These are phyloP conservation scores for Cephus pygmeus DNA, from an alignment of 2,888 invertebrate species.

Conservation along the genomic window DNA sequence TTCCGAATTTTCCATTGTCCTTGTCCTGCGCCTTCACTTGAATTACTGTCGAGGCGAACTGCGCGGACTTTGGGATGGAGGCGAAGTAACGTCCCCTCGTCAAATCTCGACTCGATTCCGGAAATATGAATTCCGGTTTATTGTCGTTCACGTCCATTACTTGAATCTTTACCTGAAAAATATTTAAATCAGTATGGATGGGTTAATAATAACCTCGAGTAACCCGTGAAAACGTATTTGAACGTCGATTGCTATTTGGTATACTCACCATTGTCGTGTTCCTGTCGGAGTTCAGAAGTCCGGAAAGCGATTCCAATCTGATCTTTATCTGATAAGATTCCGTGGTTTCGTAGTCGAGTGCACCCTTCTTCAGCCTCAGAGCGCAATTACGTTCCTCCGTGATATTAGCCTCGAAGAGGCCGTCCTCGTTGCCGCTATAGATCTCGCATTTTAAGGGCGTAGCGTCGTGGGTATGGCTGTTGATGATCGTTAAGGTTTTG, in stretches of 20 bases:
- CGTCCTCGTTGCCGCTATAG: constrained; percentile 80
- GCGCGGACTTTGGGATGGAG: constrained; percentile 79
- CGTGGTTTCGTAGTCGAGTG: constrained; percentile 83
- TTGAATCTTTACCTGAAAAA: constrained; percentile 76
- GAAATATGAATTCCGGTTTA: constrained; percentile 82
- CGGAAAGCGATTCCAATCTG: constrained; percentile 82
- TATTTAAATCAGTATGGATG: not conserved
- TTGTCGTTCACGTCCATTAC: constrained; percentile 93
- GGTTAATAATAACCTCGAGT: no score
- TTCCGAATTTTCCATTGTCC: constrained; percentile 86
- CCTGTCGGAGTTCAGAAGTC: constrained; percentile 81
- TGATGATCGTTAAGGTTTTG: constrained; percentile 79
- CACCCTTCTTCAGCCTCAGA: constrained; percentile 76
- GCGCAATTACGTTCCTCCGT: constrained; percentile 87
- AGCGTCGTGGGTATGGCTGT: constrained; percentile 75
- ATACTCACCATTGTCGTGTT: constrained; percentile 72
- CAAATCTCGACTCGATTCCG: constrained; percentile 68
- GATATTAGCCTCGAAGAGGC: constrained; percentile 78
- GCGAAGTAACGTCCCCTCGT: constrained; percentile 82
- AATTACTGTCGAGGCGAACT: constrained; percentile 80
- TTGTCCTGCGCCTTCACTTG: constrained; percentile 88
- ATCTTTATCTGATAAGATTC: constrained; percentile 81
- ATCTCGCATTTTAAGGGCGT: constrained; percentile 84
- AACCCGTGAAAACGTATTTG: no score
- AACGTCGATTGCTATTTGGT: not conserved